Conservation (phyloP, 2,797 vertebrate species). For the Amblyraja radiata region DNA sequence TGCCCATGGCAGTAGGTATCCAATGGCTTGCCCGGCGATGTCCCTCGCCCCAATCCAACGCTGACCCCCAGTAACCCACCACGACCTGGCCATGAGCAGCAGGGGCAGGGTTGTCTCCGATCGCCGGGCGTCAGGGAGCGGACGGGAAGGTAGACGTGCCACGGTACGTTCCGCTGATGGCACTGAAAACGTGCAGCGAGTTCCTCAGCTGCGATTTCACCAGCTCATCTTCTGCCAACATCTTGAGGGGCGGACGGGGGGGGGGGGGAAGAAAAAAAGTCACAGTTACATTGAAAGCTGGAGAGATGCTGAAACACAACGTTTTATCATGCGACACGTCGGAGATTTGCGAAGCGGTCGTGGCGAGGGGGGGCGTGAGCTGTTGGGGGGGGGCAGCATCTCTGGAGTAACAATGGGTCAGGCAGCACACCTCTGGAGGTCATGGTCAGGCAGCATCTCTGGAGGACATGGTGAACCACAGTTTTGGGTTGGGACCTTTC, state of each 20-base stretch:
- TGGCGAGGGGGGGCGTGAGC: not conserved
- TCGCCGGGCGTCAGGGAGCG: not conserved
- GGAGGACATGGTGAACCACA: no score
- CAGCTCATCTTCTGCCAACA: slow-evolving; percentile 75
- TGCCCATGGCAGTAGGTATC: no score
- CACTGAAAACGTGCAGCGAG: slow-evolving; percentile 86
- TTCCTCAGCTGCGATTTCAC: slow-evolving; percentile 81
- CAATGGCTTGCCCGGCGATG: not conserved
- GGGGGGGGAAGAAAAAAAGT: not conserved
- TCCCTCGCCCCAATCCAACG: not conserved
- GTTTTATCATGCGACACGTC: not conserved
- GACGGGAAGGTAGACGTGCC: slow-evolving; percentile 51
- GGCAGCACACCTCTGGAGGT: no score
- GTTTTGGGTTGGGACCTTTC: no score
- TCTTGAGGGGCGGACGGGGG: slow-evolving; percentile 57
- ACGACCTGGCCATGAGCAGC: no score
- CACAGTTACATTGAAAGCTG: no score
- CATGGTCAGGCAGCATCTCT: no score
- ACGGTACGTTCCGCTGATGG: slow-evolving; percentile 81
- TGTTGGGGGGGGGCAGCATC: no score
- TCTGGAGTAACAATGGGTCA: no score
- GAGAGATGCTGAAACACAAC: not conserved
- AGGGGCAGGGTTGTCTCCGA: no score
- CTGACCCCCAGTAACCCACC: not conserved
- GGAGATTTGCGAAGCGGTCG: no score